These are phyloP conservation scores for Nilaparvata lugens DNA, from an alignment of 1,140 invertebrate species.

Conservation along the genomic window DNA sequence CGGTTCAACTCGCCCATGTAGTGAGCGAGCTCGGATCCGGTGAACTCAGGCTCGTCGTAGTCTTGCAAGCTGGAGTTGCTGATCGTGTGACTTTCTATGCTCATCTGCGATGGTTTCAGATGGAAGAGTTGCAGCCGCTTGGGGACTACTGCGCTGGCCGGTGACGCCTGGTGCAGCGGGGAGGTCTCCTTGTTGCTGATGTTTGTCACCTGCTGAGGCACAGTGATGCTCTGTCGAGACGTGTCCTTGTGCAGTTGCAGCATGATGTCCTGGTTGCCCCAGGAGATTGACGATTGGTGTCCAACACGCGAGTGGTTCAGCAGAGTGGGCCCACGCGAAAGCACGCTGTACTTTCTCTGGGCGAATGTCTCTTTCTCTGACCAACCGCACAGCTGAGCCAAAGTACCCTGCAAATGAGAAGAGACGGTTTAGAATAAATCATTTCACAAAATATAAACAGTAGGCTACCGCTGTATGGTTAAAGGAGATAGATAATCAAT, in stretches of 20 bases:
- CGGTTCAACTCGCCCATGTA: constrained; percentile 26
- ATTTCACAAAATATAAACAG: too few relatives aligned
- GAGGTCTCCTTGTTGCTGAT: neutral
- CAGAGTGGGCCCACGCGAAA: constrained; percentile 20
- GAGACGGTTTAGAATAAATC: too few relatives aligned
- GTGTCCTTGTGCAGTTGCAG: neutral
- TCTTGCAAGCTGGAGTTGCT: constrained; percentile 63
- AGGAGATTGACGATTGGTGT: neutral
- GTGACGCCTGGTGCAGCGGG: neutral
- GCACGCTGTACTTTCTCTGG: constrained; percentile 22
- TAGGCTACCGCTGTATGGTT: too few relatives aligned
- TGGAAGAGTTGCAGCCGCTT: neutral
- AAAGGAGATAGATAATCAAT: too few relatives aligned
- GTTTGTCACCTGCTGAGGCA: neutral
- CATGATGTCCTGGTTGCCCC: neutral
- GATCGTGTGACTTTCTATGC: constrained; percentile 38
- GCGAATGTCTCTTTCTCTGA: constrained; percentile 26
- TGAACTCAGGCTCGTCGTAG: constrained; percentile 53
- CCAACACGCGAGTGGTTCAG: constrained; percentile 3
- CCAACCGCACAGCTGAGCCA: constrained; percentile 36
- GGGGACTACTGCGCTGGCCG: neutral
- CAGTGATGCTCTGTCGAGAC: neutral
- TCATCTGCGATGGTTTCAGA: neutral
- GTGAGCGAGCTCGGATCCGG: constrained; percentile 41
- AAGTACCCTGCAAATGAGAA: constrained; percentile 32